Conservation (phyloP, 2,113 vertebrate genomes). For the Centrocercus urophasianus region DNA sequence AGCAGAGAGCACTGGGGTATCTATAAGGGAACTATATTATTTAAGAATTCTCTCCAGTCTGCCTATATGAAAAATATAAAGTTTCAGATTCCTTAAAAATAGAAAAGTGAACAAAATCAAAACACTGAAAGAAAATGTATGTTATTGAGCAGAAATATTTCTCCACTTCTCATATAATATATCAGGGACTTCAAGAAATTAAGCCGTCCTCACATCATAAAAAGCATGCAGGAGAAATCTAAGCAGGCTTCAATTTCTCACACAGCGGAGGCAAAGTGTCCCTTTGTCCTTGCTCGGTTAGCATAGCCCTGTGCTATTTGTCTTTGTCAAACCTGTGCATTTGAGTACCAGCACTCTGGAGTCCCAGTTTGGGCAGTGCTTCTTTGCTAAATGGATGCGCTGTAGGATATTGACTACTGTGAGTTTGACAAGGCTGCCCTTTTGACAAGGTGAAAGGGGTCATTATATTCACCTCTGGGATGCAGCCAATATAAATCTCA, state of each 20-base stretch:
- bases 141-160: constrained; percentile 63
- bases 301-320: constrained; percentile 82
- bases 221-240: constrained; percentile 65
- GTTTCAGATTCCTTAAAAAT: neutral
- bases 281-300: constrained; percentile 89
- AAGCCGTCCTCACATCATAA: constrained; percentile 70
- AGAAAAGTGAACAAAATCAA: neutral
- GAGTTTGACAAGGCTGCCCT: constrained; percentile 74
- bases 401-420: constrained; percentile 75
- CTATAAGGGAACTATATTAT: constrained; percentile 12
- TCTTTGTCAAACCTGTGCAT: constrained; percentile 87
- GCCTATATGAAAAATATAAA: constrained; percentile 35
- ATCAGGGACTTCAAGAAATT: constrained; percentile 71
- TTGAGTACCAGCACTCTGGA: constrained; percentile 76
- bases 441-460: constrained; percentile 80
- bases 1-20: constrained; percentile 19
- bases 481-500: constrained; percentile 53
- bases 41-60: neutral
- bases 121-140: neutral
- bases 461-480: constrained; percentile 71
- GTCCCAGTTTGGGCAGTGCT: constrained; percentile 73
- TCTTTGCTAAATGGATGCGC: constrained; percentile 81
- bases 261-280: constrained; percentile 73
- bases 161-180: constrained; percentile 62
- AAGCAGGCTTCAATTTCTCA: constrained; percentile 68